These are phyloP conservation scores for Drosophila borealis DNA, from an alignment of 2,888 invertebrate genomes.

Conservation along the genomic window DNA sequence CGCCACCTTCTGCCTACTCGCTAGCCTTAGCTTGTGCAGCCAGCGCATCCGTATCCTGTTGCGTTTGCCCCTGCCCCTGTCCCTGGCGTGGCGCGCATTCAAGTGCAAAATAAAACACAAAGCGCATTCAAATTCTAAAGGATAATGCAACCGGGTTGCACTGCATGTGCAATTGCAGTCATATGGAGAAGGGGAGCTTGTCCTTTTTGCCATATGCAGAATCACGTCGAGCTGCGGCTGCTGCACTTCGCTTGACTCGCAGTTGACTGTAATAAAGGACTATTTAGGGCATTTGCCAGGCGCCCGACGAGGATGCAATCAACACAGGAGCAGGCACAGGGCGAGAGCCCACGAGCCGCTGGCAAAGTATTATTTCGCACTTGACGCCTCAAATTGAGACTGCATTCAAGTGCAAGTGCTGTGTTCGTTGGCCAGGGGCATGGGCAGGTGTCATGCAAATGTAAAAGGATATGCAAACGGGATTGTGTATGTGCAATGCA, in stretches of 20 bases:
- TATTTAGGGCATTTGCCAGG: conserved; percentile 60
- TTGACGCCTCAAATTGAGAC: conserved; percentile 63
- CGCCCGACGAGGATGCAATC: conserved; percentile 56
- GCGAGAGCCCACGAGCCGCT: conserved; percentile 12
- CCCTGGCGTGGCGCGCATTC: conserved; percentile 39
- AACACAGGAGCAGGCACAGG: conserved; percentile 14
- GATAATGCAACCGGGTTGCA: conserved; percentile 73
- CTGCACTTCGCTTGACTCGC: conserved; percentile 77
- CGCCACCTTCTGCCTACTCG: not conserved
- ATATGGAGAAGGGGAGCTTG: conserved; percentile 3
- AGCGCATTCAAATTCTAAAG: conserved; percentile 69
- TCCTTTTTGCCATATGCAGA: conserved; percentile 56
- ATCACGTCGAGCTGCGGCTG: conserved; percentile 58
- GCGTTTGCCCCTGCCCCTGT: conserved; percentile 33
- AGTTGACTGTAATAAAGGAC: conserved; percentile 82
- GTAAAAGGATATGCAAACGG: conserved; percentile 17
- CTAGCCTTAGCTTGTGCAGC: conserved; percentile 28
- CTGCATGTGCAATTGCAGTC: conserved; percentile 71
- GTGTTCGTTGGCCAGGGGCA: conserved; percentile 19
- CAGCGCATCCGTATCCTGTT: conserved; percentile 58
- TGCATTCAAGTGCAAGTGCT: conserved; percentile 59
- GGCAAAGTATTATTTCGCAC: conserved; percentile 66
- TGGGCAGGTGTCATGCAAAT: conserved; percentile 43
- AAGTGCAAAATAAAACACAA: conserved; percentile 66
- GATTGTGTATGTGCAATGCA: conserved; percentile 33